phyloP scores from a whole-genome alignment of 2,888 invertebrate genomes.

The Cactoblastis cactorum region DNA sequence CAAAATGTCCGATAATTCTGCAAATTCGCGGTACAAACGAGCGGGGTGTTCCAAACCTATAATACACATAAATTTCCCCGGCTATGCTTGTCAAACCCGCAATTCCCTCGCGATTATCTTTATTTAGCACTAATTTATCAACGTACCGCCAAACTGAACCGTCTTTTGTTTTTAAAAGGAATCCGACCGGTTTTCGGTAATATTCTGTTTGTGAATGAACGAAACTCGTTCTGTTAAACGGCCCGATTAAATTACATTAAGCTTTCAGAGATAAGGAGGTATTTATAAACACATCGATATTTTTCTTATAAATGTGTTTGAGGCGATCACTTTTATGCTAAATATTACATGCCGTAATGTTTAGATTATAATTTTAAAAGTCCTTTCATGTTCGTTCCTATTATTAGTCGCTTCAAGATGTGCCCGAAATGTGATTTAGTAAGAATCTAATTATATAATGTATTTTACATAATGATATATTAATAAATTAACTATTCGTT shows the following conservation, averaged over 20 bases:
- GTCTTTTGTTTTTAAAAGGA: slow-evolving; percentile 22
- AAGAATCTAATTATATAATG: too few relatives aligned
- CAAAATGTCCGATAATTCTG: slow-evolving; percentile 71
- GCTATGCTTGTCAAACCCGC: slow-evolving; percentile 72
- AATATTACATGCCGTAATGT: too few relatives aligned
- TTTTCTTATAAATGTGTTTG: neutral
- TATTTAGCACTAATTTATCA: slow-evolving; percentile 72
- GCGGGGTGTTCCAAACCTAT: slow-evolving; percentile 62
- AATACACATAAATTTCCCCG: slow-evolving; percentile 73
- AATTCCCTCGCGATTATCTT: slow-evolving; percentile 71
- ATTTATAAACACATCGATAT: slow-evolving; percentile 7
- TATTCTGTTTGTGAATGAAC: slow-evolving; percentile 12
- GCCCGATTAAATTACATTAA: slow-evolving; percentile 7
- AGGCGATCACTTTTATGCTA: neutral
- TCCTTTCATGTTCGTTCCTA: too few relatives aligned
- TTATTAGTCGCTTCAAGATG: too few relatives aligned
- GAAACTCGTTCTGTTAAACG: slow-evolving; percentile 8
- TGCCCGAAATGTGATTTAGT: too few relatives aligned
- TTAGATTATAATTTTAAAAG: too few relatives aligned
- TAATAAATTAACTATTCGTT: too few relatives aligned
- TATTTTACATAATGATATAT: too few relatives aligned
- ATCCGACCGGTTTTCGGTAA: slow-evolving; percentile 11
- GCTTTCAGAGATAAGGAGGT: slow-evolving; percentile 5
- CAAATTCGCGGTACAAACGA: slow-evolving; percentile 68
- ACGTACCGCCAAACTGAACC: slow-evolving; percentile 38